Evolutionary conservation across 2,888 invertebrate genomes (phyloP).

Genomic region (Hoplodrina blanda): DNA sequence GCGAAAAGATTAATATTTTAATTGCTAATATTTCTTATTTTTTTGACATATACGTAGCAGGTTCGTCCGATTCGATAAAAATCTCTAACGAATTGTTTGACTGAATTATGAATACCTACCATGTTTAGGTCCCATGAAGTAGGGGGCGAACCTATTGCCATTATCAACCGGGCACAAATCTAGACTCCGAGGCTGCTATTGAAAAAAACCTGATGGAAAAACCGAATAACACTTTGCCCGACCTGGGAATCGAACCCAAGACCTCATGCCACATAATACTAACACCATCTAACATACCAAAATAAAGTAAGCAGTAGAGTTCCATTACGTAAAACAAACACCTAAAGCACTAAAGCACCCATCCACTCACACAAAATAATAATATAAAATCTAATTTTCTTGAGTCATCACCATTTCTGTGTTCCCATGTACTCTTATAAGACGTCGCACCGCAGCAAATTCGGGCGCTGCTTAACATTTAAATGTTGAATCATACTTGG

Average conservation of each 20-base stretch:
- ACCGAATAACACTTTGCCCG: no score
- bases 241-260: no score
- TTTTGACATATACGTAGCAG: background rate
- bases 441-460: slow-evolving; percentile 84
- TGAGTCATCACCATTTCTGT: slow-evolving; percentile 64
- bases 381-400: slow-evolving; percentile 51
- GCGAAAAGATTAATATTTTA: background rate
- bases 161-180: no score
- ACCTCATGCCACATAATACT: no score
- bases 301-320: background rate
- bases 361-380: slow-evolving; percentile 41
- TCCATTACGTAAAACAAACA: slow-evolving; percentile 38
- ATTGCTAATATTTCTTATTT: background rate
- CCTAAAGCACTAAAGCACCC: slow-evolving; percentile 21
- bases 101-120: no score
- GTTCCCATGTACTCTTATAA: slow-evolving; percentile 73
- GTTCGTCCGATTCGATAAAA: no score
- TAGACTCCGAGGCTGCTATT: no score
- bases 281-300: background rate
- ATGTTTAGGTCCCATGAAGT: no score
- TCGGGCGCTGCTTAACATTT: slow-evolving; percentile 88
- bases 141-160: no score
- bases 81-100: no score
- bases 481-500: slow-evolving; percentile 86
- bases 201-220: no score